phyloP scores from a whole-genome alignment of 1,140 invertebrate species.

The Branchinecta lynchi region DNA sequence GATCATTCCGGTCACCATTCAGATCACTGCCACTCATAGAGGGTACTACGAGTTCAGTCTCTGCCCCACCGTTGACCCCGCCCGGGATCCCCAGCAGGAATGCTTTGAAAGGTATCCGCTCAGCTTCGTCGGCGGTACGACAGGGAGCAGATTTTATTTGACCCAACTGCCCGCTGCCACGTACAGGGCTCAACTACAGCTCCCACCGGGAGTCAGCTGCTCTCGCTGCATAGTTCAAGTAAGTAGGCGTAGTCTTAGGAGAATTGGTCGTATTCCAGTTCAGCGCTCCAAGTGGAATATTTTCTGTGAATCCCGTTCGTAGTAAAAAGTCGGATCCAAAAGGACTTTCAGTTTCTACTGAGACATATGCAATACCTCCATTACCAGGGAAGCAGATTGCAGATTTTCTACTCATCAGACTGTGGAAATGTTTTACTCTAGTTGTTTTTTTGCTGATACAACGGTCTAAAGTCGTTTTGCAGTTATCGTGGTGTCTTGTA shows the following conservation, averaged over 20 bases:
- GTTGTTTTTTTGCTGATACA: too few species aligned
- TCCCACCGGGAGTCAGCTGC: constrained; percentile 25
- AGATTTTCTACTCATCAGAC: too few species aligned
- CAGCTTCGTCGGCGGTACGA: neutral
- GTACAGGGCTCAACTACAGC: constrained; percentile 18
- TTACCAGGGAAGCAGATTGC: too few species aligned
- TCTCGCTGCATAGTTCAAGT: constrained; percentile 25
- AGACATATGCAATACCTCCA: too few species aligned
- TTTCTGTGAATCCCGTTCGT: too few species aligned
- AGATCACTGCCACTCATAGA: constrained; percentile 24
- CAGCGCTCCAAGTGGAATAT: too few species aligned
- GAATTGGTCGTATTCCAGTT: too few species aligned
- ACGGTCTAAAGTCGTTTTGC: too few species aligned
- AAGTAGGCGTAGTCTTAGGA: neutral
- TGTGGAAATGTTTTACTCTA: too few species aligned
- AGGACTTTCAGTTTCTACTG: too few species aligned
- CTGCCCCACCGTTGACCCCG: constrained; percentile 24
- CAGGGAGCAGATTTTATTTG: constrained; percentile 8
- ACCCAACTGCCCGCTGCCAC: constrained; percentile 13
- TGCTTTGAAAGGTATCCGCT: constrained; percentile 24
- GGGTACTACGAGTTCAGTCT: constrained; percentile 26
- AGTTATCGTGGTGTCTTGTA: too few species aligned
- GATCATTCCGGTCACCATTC: constrained; percentile 19
- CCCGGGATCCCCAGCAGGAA: constrained; percentile 24
- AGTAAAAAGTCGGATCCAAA: too few species aligned